These are phyloP conservation scores for Lepidurus apus DNA, from an alignment of 1,140 invertebrate species.

Conservation along the genomic window DNA sequence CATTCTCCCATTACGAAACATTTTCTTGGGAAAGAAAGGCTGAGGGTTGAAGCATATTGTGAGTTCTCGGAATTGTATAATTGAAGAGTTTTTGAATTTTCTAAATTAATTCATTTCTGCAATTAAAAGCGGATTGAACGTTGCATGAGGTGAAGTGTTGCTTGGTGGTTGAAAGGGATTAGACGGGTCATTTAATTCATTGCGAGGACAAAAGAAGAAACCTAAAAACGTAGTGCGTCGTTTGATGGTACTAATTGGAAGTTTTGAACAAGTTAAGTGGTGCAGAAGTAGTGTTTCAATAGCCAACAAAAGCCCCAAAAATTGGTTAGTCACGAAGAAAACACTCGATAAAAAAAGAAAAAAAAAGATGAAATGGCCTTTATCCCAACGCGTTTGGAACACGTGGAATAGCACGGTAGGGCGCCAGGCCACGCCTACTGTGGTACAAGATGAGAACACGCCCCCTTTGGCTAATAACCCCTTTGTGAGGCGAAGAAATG, in stretches of 20 bases:
- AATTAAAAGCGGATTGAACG: neutral
- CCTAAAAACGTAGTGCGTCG: neutral
- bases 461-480: constrained; percentile 4
- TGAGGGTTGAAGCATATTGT: too few relatives aligned
- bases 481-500: neutral
- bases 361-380: constrained; percentile 7
- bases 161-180: neutral
- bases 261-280: neutral
- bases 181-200: neutral
- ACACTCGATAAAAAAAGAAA: neutral
- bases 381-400: constrained; percentile 18
- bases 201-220: neutral
- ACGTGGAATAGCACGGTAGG: neutral
- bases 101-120: neutral
- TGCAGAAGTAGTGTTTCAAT: neutral
- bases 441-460: neutral
- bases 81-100: neutral
- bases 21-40: too few relatives aligned
- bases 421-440: neutral
- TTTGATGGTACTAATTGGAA: neutral
- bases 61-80: neutral
- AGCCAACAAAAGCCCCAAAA: neutral
- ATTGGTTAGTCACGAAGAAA: neutral
- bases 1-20: too few relatives aligned
- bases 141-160: neutral